A percentile compares a stretch with the other conserved stretches of the same genome.
Conservation (phyloP, 2,113 vertebrate species). For the Varanus salvator region DNA sequence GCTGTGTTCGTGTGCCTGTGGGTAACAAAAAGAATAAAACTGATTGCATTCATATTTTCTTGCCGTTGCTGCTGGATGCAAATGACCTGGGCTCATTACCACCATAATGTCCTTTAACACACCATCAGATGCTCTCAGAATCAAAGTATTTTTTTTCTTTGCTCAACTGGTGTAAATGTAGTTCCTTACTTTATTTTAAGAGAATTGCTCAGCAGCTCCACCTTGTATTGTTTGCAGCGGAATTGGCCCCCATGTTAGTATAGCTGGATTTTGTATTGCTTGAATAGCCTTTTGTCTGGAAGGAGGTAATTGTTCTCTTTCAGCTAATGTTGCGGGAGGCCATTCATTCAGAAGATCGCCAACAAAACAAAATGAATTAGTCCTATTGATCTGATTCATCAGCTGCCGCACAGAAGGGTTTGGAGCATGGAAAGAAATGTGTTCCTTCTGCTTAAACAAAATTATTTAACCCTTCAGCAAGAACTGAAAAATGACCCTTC, state of each 20-base stretch:
- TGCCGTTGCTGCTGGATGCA: conserved; percentile 36
- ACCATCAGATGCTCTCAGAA: background rate
- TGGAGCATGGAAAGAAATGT: conserved; percentile 34
- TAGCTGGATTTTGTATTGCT: conserved; percentile 14
- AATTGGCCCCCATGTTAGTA: background rate
- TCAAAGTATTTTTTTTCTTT: conserved; percentile 40
- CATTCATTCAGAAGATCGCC: conserved; percentile 25
- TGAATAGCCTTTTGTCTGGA: conserved; percentile 30
- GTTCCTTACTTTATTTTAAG: background rate
- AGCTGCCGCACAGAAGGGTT: conserved; percentile 25
- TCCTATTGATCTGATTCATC: conserved; percentile 28
- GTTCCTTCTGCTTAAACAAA: conserved; percentile 35
- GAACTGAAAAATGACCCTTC: accelerated
- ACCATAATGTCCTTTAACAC: conserved; percentile 19
- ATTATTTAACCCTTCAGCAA: conserved; percentile 4
- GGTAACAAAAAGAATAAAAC: background rate
- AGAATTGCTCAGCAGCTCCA: conserved; percentile 12
- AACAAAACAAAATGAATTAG: conserved; percentile 31
- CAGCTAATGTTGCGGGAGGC: conserved; percentile 14
- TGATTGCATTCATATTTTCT: background rate
- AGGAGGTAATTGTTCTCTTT: conserved; percentile 15
- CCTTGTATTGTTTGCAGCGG: conserved; percentile 1
- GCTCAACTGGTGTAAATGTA: background rate
- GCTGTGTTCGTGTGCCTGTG: background rate
- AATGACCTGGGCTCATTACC: conserved; percentile 3